Evolutionary conservation across 2,888 invertebrate genomes (phyloP).

Genomic region (Gisinianus flammeolus): DNA sequence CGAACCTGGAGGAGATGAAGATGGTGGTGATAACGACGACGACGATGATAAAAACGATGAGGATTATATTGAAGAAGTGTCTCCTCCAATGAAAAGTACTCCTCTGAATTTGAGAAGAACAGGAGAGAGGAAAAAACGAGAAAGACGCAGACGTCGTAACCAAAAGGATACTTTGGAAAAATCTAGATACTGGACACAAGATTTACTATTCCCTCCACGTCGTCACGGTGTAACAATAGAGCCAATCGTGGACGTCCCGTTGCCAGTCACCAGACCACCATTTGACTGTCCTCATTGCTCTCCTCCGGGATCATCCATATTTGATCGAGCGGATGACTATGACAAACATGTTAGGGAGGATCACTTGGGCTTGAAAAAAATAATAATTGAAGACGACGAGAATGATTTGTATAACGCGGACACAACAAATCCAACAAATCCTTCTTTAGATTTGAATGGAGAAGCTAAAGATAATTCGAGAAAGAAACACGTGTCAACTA

Average conservation of each 20-base stretch:
- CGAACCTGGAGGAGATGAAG: no score
- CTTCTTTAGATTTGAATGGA: not conserved
- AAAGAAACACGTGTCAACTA: not conserved
- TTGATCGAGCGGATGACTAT: not conserved
- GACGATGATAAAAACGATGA: no score
- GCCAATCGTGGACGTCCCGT: not conserved
- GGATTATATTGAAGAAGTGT: no score
- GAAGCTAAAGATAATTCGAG: not conserved
- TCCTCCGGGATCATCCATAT: not conserved
- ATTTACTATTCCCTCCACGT: not conserved
- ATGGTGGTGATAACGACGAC: no score
- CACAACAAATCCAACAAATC: not conserved
- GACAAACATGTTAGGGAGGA: not conserved
- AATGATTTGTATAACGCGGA: not conserved
- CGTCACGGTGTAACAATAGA: not conserved
- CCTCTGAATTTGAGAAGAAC: no score
- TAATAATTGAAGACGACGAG: not conserved
- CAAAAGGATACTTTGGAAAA: not conserved
- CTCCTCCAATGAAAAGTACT: no score
- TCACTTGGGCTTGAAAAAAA: not conserved
- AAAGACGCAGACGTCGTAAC: no score
- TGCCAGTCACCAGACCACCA: not conserved
- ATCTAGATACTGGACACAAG: conserved; percentile 10
- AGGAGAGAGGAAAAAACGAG: no score
- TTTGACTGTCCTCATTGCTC: not conserved